Evolutionary conservation across 2,113 vertebrate genomes (phyloP).

Genomic region (Lagopus leucura): DNA sequence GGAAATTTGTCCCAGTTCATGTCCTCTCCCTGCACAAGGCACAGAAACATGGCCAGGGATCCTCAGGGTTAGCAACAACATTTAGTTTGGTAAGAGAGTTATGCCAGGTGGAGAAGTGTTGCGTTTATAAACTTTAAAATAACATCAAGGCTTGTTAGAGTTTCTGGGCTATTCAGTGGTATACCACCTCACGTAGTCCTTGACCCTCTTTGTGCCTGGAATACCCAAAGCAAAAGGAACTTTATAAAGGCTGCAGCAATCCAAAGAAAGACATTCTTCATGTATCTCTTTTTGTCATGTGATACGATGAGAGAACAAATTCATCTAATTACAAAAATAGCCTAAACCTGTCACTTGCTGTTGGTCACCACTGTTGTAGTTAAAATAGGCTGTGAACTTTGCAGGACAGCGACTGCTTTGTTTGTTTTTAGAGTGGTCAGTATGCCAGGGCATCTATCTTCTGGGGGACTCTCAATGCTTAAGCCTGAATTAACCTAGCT

Average conservation of each 20-base stretch:
- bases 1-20: background rate
- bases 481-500: conserved; percentile 2
- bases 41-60: background rate
- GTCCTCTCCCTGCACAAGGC: background rate
- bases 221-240: background rate
- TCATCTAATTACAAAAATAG: background rate
- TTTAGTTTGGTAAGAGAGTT: background rate
- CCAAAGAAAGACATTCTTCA: background rate
- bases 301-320: background rate
- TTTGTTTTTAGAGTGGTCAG: background rate
- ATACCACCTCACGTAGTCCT: background rate
- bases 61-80: fast-evolving
- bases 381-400: background rate
- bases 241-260: background rate
- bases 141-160: background rate
- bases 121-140: background rate
- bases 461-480: background rate
- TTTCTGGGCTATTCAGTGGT: background rate
- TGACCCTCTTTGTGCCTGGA: background rate
- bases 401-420: background rate
- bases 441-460: background rate
- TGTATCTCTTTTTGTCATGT: background rate
- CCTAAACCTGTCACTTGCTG: background rate
- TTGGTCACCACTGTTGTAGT: background rate
- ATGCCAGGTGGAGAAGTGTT: background rate